A percentile compares a stretch with the other conserved stretches of the same genome.
phyloP scores from a whole-genome alignment of 2,888 invertebrate genomes.

The Metellina segmentata region DNA sequence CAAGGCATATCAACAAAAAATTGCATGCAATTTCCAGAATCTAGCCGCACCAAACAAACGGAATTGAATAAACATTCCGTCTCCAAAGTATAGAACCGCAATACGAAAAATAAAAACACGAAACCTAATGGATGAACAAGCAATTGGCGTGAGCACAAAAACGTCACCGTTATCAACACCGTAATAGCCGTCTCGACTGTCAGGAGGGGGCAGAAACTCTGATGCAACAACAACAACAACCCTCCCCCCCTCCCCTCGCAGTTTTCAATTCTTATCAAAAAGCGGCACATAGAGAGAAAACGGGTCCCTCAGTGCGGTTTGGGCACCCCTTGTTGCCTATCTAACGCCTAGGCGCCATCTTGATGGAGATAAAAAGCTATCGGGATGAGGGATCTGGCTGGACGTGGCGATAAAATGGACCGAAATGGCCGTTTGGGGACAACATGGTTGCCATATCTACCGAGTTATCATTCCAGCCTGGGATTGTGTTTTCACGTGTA shows the following conservation, averaged over 20 bases:
- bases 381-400: constrained; percentile 65
- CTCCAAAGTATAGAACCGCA: no score
- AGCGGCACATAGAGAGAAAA: constrained; percentile 47
- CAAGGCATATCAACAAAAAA: no score
- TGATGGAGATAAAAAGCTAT: constrained; percentile 75
- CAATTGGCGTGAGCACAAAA: constrained; percentile 32
- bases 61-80: no score
- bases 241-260: constrained; percentile 5
- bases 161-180: constrained; percentile 18
- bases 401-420: constrained; percentile 67
- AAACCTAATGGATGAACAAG: constrained; percentile 23
- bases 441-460: constrained; percentile 30
- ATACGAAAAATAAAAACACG: neutral
- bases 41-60: no score
- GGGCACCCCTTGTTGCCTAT: constrained; percentile 50
- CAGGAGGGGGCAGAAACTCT: neutral
- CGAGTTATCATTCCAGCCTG: neutral
- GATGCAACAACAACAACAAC: constrained; percentile 32
- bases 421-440: constrained; percentile 62
- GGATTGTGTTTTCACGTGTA: neutral
- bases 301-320: constrained; percentile 60
- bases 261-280: constrained; percentile 72
- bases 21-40: no score
- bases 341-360: constrained; percentile 73
- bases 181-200: neutral